Evolutionary conservation across 92 coral and sea anemone genomes (phyloP).

Genomic region (Epizoanthus scotinus): DNA sequence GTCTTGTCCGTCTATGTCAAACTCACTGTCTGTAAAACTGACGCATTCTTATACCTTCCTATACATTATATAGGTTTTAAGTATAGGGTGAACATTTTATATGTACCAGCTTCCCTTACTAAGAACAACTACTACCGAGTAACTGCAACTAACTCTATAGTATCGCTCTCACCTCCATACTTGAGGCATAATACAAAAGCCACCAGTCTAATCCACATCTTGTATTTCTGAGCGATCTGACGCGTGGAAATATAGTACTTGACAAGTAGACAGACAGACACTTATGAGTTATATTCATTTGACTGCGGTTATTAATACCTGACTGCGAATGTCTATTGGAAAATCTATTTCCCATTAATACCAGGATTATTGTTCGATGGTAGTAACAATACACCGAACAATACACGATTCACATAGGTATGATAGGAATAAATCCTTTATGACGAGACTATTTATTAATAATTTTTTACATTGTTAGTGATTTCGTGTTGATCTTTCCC

Average conservation of each 20-base stretch:
- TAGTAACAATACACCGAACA: not conserved
- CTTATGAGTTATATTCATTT: not conserved
- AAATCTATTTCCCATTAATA: not conserved
- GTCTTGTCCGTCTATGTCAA: too few relatives aligned
- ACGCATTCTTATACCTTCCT: too few relatives aligned
- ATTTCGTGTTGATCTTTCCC: too few relatives aligned
- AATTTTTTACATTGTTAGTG: too few relatives aligned
- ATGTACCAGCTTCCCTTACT: not conserved
- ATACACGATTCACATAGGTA: not conserved
- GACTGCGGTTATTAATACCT: not conserved
- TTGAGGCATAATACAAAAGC: not conserved
- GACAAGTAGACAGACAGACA: not conserved
- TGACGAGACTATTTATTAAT: too few relatives aligned
- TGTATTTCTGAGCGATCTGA: not conserved
- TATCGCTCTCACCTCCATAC: not conserved
- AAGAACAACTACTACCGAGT: not conserved
- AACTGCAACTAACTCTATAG: not conserved
- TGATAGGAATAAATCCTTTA: too few relatives aligned
- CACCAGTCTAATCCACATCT: conserved; percentile 12
- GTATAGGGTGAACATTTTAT: not conserved
- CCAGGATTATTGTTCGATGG: not conserved
- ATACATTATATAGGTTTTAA: not conserved
- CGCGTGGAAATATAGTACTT: not conserved
- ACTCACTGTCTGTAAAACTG: too few relatives aligned
- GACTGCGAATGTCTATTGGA: not conserved